These are phyloP conservation scores for Ganaspis brasiliensis DNA, from an alignment of 2,888 invertebrate species.

Conservation along the genomic window DNA sequence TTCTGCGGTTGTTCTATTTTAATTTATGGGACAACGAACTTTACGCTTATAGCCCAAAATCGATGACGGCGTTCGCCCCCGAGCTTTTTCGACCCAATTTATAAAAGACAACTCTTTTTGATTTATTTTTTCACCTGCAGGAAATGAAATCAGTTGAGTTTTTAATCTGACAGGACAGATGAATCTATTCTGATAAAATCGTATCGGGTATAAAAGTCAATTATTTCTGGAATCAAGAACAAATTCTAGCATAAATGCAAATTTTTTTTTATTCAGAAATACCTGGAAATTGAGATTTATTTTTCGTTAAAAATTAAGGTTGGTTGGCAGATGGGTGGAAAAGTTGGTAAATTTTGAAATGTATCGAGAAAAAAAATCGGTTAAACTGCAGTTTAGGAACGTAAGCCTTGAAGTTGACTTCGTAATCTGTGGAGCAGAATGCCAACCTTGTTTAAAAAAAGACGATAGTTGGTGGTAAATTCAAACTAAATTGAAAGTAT, in stretches of 20 bases:
- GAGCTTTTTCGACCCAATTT: not conserved
- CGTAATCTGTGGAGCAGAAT: too few species aligned
- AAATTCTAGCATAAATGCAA: not conserved
- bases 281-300: not conserved
- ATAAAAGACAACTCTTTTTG: not conserved
- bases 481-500: too few species aligned
- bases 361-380: too few species aligned
- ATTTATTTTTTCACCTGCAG: not conserved
- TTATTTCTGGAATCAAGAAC: not conserved
- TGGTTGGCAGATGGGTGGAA: too few species aligned
- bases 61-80: not conserved
- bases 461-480: too few species aligned
- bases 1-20: conserved; percentile 6
- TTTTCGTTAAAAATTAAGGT: too few species aligned
- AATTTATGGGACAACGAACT: conserved; percentile 43
- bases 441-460: too few species aligned
- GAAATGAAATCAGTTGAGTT: not conserved
- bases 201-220: not conserved
- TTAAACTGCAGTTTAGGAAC: too few species aligned
- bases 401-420: too few species aligned
- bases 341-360: too few species aligned
- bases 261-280: not conserved
- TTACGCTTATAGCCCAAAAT: conserved; percentile 24
- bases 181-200: not conserved
- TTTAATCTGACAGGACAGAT: not conserved